Evolutionary conservation across 2,888 invertebrate species (phyloP).

Genomic region (Sylvicola cinctus): DNA sequence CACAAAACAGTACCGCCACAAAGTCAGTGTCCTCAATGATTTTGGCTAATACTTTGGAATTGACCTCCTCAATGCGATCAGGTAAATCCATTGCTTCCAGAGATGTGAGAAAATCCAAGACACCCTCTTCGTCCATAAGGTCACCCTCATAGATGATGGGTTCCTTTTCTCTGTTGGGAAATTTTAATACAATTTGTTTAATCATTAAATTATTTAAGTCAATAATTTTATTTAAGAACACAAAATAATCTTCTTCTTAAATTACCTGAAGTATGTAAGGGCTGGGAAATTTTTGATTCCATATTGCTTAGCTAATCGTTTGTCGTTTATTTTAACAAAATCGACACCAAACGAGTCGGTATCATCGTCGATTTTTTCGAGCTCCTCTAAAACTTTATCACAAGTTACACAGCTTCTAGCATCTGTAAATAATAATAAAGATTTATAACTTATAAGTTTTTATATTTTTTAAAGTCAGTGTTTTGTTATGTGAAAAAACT

Average conservation of each 20-base stretch:
- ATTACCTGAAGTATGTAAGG: constrained; percentile 70
- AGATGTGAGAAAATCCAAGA: constrained; percentile 81
- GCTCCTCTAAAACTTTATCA: constrained; percentile 74
- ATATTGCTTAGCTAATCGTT: constrained; percentile 87
- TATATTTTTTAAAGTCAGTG: too few relatives aligned
- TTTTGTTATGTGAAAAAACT: too few relatives aligned
- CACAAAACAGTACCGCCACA: constrained; percentile 85
- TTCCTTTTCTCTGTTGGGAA: constrained; percentile 88
- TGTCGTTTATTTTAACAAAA: constrained; percentile 91
- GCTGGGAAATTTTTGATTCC: constrained; percentile 91
- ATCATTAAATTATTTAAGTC: too few relatives aligned
- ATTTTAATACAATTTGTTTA: too few relatives aligned
- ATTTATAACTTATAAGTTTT: background rate
- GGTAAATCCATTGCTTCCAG: constrained; percentile 89
- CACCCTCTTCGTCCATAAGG: constrained; percentile 86
- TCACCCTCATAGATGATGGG: constrained; percentile 94
- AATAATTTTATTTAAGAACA: background rate
- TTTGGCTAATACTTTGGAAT: constrained; percentile 70
- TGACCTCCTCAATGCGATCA: constrained; percentile 88
- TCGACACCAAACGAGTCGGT: constrained; percentile 87
- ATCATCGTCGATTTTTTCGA: constrained; percentile 90
- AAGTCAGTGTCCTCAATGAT: constrained; percentile 82
- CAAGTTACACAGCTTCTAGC: constrained; percentile 81
- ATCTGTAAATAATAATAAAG: constrained; percentile 35
- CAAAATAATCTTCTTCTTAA: background rate